Evolutionary conservation across 1,140 invertebrate genomes (phyloP).

Genomic region (Saccostrea cuccullata): DNA sequence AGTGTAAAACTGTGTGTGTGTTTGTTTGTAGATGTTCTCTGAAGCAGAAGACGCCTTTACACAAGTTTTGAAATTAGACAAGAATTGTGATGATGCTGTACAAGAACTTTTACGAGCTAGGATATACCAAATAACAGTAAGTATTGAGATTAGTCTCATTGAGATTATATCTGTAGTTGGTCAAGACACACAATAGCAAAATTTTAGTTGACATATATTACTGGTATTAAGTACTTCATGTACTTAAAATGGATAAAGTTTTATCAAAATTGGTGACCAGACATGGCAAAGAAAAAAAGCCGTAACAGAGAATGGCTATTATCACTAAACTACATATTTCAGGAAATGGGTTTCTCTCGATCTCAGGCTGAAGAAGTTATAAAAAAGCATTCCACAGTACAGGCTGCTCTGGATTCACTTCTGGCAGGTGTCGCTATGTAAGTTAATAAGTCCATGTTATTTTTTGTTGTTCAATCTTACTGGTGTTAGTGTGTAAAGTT

Average conservation of each 20-base stretch:
- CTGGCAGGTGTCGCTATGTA: conserved; percentile 75
- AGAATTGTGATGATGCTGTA: conserved; percentile 80
- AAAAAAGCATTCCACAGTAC: conserved; percentile 77
- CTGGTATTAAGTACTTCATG: no score
- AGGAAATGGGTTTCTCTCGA: conserved; percentile 80
- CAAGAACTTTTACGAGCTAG: conserved; percentile 79
- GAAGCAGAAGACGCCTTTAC: conserved; percentile 81
- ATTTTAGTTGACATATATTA: no score
- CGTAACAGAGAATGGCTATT: no score
- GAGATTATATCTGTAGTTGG: no score
- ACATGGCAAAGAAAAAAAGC: no score
- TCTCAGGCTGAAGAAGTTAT: conserved; percentile 79
- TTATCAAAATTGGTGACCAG: no score
- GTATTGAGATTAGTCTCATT: no score
- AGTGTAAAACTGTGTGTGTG: neutral
- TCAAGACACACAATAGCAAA: no score
- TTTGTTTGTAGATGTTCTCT: conserved; percentile 76
- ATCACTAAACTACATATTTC: no score
- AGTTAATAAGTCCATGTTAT: neutral
- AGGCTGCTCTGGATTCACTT: conserved; percentile 79
- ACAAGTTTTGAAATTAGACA: conserved; percentile 80
- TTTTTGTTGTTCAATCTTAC: no score
- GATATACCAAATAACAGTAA: conserved; percentile 78
- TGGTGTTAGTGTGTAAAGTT: no score
- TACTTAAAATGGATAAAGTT: no score